Evolutionary conservation across 2,888 invertebrate genomes (phyloP).

Genomic region (Isoperla grammatica): DNA sequence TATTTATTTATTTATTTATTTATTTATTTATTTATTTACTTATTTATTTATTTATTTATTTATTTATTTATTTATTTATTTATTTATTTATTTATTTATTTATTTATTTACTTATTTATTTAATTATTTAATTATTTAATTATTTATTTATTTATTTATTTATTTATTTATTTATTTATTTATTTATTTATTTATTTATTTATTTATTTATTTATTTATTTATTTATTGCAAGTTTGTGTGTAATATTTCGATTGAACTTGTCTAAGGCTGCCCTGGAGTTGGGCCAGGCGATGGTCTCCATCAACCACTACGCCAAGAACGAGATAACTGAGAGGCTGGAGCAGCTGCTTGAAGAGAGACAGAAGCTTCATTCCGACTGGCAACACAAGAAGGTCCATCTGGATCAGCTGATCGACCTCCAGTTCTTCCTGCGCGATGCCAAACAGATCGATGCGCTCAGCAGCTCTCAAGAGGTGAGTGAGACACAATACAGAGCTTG

Average conservation of each 20-base stretch:
- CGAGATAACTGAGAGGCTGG: conserved; percentile 75
- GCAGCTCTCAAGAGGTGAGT: conserved; percentile 72
- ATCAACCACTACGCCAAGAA: conserved; percentile 17
- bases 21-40: too few relatives aligned
- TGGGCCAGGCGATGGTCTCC: conserved; percentile 66
- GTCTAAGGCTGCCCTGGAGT: conserved; percentile 47
- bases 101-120: too few relatives aligned
- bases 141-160: too few relatives aligned
- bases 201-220: too few relatives aligned
- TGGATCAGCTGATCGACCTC: conserved; percentile 87
- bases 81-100: too few relatives aligned
- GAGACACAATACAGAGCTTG: too few relatives aligned
- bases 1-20: too few relatives aligned
- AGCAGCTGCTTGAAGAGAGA: conserved; percentile 70
- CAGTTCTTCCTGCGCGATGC: conserved; percentile 94
- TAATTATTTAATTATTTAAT: neutral
- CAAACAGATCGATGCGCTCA: conserved; percentile 83
- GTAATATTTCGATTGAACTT: conserved; percentile 3
- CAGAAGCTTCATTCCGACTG: conserved; percentile 76
- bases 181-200: too few relatives aligned
- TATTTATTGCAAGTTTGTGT: too few relatives aligned
- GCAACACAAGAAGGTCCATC: conserved; percentile 80
- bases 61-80: too few relatives aligned
- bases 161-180: too few relatives aligned
- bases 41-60: too few relatives aligned